Base-by-base conservation (phyloP, 2,113 vertebrate genomes). In the Laterallus jamaicensis region DNA sequence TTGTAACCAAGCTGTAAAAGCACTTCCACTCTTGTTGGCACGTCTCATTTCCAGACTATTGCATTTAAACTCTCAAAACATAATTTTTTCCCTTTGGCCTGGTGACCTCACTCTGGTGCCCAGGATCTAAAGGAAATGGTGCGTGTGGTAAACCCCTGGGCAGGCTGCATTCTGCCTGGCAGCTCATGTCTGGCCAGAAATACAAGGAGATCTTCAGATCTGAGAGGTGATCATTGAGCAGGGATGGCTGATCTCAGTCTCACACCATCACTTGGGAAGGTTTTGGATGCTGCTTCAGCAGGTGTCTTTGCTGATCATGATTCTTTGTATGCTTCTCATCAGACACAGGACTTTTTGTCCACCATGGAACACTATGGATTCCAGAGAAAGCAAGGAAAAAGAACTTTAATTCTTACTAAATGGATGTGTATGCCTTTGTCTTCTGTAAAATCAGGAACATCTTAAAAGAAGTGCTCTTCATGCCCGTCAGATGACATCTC, bases 61-160 rank as follows among this genome's bases (percentile, higher is more conserved):
- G 12, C 35, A 26, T 80, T 68, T 56, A 62, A 74, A 32, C 40
- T 78, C 62, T 49, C 10, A 14, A 54, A 54, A 59, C 49, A 1
- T 26, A 13, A n/a, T n/a, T 26, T 50, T 58, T 67, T 26, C 29
- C 24, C 14, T 78, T 17, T 78, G 10, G 2, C 55, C 63, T 79
- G 18, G 12, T 68, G 50, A 50, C 60, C 29, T 42, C 3, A 7
- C 63, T 4, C 66, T 58, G 8, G 56, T 79, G 35, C 15, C 12
- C 31, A 29, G 14, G 15, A 58, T 40, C 56, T 50, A 63, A 68
- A 54, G 32, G 49, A 55, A 58, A n/a, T 44, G 15, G 7, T n/a
- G 63, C 24, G 20, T 3, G 1, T 13, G 8, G 10, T 31, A 35
- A 10, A 17, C 10, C 11, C 6, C 26, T 0, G 4, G 29, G 52